phyloP scores from a whole-genome alignment of 2,113 vertebrate species.

The Antennarius striatus region DNA sequence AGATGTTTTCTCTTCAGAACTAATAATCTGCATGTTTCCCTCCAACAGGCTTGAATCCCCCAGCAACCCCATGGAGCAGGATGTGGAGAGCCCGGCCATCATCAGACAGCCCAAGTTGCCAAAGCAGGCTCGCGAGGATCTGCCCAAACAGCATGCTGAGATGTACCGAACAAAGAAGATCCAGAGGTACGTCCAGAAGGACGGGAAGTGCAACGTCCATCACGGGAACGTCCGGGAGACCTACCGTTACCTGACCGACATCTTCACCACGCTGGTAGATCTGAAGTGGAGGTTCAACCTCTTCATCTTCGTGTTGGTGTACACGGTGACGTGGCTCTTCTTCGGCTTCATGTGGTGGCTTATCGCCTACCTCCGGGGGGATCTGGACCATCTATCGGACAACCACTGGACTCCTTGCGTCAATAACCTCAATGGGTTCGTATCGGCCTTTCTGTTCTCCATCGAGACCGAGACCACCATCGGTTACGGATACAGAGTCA shows the following conservation, averaged over 20 bases:
- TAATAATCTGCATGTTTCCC: constrained; percentile 48
- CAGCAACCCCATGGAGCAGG: constrained; percentile 94
- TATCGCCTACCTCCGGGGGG: constrained; percentile 95
- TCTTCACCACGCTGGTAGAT: constrained; percentile 98
- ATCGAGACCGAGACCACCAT: constrained; percentile 99
- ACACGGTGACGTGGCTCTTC: constrained; percentile 98
- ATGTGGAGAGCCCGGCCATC: constrained; percentile 93
- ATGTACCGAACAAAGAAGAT: constrained; percentile 84
- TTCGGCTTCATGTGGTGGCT: constrained; percentile 99
- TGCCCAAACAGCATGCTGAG: constrained; percentile 85
- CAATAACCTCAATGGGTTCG: constrained; percentile 96
- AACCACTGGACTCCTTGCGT: constrained; percentile 94
- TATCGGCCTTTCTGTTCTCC: constrained; percentile 98
- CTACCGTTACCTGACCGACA: constrained; percentile 95
- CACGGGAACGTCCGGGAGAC: constrained; percentile 96
- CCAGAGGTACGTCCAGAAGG: constrained; percentile 97
- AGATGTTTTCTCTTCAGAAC: neutral
- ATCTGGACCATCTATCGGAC: constrained; percentile 94
- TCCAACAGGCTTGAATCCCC: constrained; percentile 83
- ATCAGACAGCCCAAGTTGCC: constrained; percentile 89
- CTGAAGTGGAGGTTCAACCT: constrained; percentile 99
- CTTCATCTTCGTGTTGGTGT: constrained; percentile 96
- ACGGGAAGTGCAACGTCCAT: constrained; percentile 98
- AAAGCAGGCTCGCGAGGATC: constrained; percentile 89
- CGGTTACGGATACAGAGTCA: constrained; percentile 97